Evolutionary conservation across 2,797 vertebrate genomes (phyloP).

Genomic region (Novumbra hubbsi): DNA sequence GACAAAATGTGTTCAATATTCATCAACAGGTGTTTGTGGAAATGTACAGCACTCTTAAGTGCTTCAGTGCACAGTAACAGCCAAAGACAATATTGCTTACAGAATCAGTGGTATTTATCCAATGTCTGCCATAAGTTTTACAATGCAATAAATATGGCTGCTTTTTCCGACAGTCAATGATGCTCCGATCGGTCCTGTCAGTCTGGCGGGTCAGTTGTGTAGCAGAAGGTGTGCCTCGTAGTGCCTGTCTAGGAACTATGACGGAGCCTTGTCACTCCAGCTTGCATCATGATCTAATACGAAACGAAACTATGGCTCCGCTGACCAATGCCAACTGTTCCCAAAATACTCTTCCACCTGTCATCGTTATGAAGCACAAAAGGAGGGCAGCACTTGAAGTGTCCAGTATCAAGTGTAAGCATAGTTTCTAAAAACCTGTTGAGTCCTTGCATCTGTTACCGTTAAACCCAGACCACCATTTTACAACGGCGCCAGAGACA

Average conservation of each 20-base stretch:
- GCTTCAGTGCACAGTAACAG: neutral
- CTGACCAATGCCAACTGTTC: conserved; percentile 16
- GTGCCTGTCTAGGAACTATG: conserved; percentile 33
- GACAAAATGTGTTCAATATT: neutral
- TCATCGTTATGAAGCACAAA: conserved; percentile 39
- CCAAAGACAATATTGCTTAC: neutral
- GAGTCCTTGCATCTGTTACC: conserved; percentile 11
- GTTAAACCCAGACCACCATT: neutral
- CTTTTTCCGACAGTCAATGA: neutral
- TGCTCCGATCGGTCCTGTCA: neutral
- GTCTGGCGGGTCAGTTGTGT: neutral
- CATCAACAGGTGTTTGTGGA: too few species aligned
- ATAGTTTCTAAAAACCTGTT: conserved; percentile 13
- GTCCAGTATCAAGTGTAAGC: conserved; percentile 1
- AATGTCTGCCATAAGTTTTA: neutral
- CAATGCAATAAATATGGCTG: neutral
- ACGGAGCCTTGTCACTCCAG: conserved; percentile 32
- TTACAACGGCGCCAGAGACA: neutral
- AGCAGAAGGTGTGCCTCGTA: conserved; percentile 19
- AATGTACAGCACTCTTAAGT: too few species aligned
- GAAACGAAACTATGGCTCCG: conserved; percentile 30
- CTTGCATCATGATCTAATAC: conserved; percentile 52
- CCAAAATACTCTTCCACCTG: conserved; percentile 53
- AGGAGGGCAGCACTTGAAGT: conserved; percentile 11
- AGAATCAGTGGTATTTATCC: neutral